Base-by-base conservation (phyloP, 2,888 invertebrate genomes). In the Allophyes oxyacanthae region DNA sequence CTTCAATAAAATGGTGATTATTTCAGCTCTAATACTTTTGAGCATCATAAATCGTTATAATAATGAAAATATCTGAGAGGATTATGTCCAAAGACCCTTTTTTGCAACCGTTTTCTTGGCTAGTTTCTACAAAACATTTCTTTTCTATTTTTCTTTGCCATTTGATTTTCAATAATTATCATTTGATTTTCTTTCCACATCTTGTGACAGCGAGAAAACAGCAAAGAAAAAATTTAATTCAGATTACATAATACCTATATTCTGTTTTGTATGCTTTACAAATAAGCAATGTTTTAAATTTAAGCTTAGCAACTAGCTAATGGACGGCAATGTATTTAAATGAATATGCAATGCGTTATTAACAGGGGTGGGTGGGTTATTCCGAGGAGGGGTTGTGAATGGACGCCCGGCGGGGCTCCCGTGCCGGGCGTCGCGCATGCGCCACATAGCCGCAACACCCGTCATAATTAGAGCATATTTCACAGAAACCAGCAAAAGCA, bases 391-490 rank as follows among this genome's bases (percentile, higher is more conserved):
- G 81, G 78, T 81, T 78, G 75, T 83, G 85, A 86, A 86, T 84
- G 85, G 8, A 73, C 71, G 64, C 59, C 64, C 59, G 52, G 54
- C 50, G 72, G 64, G 64, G 61, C 60, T 63, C 48, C 57, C 59
- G 52, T 55, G 55, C n/a, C 57, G 66, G 67, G 44, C 42, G 32
- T 54, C 60, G 71, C 84, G 84, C 85, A 82, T 82, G 85, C 85
- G 86, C 64, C 37, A 36, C 48, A 37, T 34, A 28, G 43, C 60
- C 50, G 48, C 77, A 52, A 68, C 75, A 68, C 74, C 76, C 79
- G 74, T 75, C 79, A 82, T 81, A 83, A 84, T 87, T 82, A 81
- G 70, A 80, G 61, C 71, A 79, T 80, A 81, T 83, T 79, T 80
- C 77, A 77, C 72, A 60, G 71, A 78, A 82, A 79, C 61, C 61